Base-by-base conservation (phyloP, 2,113 vertebrate species). In the Leptobrachium leishanense region DNA sequence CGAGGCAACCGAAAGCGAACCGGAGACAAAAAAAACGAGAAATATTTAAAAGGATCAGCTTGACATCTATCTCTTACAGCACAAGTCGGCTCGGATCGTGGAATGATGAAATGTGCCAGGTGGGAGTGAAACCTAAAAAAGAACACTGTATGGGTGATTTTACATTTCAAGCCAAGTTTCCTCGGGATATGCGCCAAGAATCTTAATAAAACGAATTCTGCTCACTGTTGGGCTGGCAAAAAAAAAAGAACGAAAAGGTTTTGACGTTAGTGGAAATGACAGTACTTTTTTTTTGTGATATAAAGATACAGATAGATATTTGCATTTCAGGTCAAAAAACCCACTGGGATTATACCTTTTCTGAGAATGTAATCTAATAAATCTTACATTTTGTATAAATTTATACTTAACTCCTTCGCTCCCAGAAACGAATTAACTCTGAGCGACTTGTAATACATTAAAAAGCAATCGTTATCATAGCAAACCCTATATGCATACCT, bases 21-120 rank as follows among this genome's bases (percentile, higher is more conserved):
- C n/a, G 39, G 39, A 81, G 53, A 68, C 73, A 74, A 73, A 80
- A 81, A 74, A 73, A 80, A 81, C 68, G 78, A 81, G 78, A 46
- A 39, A 13, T 41, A 62, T 70, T 15, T 12, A n/a, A 68, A 31
- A 39, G 42, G 39, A 70, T 74, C 62, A 73, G 70, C 46, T 44
- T 74, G 78, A 74, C 72, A 80, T 20, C 42, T 63, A 68, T 68
- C 55, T 50, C 54, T 74, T 39, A 59, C 20, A n/a, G 64, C 40
- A 44, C 42, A 67, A 63, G 6, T 74, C 59, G 20, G 10, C 73
- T 9, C 50, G 65, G 62, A 63, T 74, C 50, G 78, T 40, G 50
- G 53, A 68, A 41, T 66, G 63, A 54, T 74, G 43, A 68, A 4
- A 68, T 62, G 64, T 68, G 54, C 78, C 72, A 81, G 78, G 71